Base-by-base conservation (phyloP, 1,140 invertebrate genomes). In the Palaemon carinicauda region DNA sequence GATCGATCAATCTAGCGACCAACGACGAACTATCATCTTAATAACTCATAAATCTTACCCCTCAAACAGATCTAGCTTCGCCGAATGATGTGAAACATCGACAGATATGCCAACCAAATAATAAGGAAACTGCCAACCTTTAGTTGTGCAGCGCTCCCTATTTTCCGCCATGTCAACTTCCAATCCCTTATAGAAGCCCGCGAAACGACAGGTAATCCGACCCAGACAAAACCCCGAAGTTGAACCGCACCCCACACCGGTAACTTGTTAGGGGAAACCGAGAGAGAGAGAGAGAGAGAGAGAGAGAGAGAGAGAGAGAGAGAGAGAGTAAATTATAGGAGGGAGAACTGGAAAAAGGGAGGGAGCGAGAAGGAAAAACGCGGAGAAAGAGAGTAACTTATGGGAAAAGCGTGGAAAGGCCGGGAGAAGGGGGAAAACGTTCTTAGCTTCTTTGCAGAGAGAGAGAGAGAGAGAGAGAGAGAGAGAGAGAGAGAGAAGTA, bases 151-250 rank as follows among this genome's bases (percentile, higher is more conserved):
- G 52, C 52, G 53, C 19, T 80, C 77, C 27, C 77, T 60, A 80
- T 80, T 80, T 80, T 80, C 77, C 77, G 77, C 53, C 75, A 9
- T 78, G 75, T 78, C 75, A 80, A 80, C 77, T 80, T 80, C 53
- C 77, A 80, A 80, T 80, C 77, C 53, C 77, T 80, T 80, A 80
- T 80, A 60, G 77, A 80, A 80, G 77, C 24, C 77, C 52, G 77
- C 77, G 77, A 56, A 80, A 80, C 77, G 77, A 80, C 77, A 80
- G 53, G 77, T 80, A 80, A 80, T 80, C 77, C 56, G 77, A 80
- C 77, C 77, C 77, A 27, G 29, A 80, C 77, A 80, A 80, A 80
- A 60, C 77, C 77, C 53, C 29, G 53, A 80, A 80, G 24, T 56
- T 80, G 52, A 33, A 56, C 77, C 53, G 77, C 77, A 19, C 53